A percentile compares a stretch with the other conserved stretches of the same genome.
phyloP scores from a whole-genome alignment of 1,140 invertebrate species.

The Caenorhabditis brenneri region DNA sequence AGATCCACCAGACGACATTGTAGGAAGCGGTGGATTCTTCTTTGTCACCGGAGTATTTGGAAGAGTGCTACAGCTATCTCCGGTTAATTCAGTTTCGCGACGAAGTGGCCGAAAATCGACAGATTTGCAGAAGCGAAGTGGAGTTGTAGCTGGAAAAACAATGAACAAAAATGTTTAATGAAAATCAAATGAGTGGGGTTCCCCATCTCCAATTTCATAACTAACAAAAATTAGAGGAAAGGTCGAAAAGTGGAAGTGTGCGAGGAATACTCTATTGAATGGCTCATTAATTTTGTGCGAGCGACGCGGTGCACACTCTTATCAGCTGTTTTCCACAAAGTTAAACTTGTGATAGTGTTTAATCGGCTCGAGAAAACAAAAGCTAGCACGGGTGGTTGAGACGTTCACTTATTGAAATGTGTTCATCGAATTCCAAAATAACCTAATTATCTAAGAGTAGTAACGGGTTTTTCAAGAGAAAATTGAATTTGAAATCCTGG shows the following conservation, averaged over 20 bases:
- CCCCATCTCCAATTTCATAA: not conserved
- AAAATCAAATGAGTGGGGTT: not conserved
- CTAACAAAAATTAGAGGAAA: not conserved
- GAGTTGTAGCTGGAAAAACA: not conserved
- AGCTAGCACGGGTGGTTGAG: slow-evolving; percentile 10
- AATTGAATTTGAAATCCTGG: no score
- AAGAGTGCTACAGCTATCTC: slow-evolving; percentile 13
- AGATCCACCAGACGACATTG: slow-evolving; percentile 1
- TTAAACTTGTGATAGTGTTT: slow-evolving; percentile 41
- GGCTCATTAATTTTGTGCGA: slow-evolving; percentile 41
- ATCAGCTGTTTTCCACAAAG: slow-evolving; percentile 40
- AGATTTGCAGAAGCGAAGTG: slow-evolving; percentile 20
- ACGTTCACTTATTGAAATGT: not conserved
- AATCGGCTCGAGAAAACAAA: slow-evolving; percentile 30
- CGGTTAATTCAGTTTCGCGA: not conserved
- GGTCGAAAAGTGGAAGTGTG: not conserved
- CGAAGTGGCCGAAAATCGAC: not conserved
- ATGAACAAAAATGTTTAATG: not conserved
- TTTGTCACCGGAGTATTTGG: not conserved
- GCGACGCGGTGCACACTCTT: slow-evolving; percentile 10
- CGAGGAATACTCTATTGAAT: not conserved
- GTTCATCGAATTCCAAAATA: no score
- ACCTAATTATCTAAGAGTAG: no score
- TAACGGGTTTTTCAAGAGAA: no score
- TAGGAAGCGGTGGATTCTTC: slow-evolving; percentile 21